phyloP scores from a whole-genome alignment of 30 jellyfish, hydroid and myxozoan genomes.

The Aurelia aurita complex sp. Pacific region DNA sequence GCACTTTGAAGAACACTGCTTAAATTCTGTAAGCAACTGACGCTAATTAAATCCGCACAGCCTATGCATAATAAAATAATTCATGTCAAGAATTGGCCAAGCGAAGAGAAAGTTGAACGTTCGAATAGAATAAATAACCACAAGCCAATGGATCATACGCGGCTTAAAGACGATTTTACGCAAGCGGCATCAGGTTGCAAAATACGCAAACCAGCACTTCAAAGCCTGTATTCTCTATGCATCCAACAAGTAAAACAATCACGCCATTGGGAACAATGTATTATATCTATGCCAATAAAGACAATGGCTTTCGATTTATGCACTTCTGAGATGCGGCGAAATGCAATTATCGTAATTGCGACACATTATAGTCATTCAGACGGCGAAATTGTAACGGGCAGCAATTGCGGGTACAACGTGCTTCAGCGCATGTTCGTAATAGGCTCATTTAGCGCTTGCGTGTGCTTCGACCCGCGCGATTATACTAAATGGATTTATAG shows the following conservation, averaged over 20 bases:
- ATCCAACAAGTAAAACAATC: conserved; percentile 8
- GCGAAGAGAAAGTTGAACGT: too few relatives aligned
- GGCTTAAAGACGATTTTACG: too few relatives aligned
- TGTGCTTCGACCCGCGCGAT: conserved; percentile 62
- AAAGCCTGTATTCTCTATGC: conserved; percentile 46
- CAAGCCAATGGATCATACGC: too few relatives aligned
- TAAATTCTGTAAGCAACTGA: too few relatives aligned
- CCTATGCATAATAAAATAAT: too few relatives aligned
- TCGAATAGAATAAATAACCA: too few relatives aligned
- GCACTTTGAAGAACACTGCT: too few relatives aligned
- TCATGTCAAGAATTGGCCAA: too few relatives aligned
- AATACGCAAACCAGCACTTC: neutral
- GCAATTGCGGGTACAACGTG: conserved; percentile 61
- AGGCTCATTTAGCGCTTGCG: conserved; percentile 44
- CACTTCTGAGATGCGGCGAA: conserved; percentile 33
- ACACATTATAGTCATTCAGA: conserved; percentile 47
- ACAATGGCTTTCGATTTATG: conserved; percentile 25
- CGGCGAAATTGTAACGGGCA: conserved; percentile 54
- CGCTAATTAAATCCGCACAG: too few relatives aligned
- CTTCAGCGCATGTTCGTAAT: conserved; percentile 9
- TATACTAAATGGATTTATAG: conserved; percentile 43
- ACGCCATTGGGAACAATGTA: conserved; percentile 31
- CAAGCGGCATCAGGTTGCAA: too few relatives aligned
- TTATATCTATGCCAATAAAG: conserved; percentile 18
- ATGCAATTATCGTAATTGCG: conserved; percentile 45